phyloP scores from a whole-genome alignment of 2,888 invertebrate genomes.

The Harpalus rubripes region DNA sequence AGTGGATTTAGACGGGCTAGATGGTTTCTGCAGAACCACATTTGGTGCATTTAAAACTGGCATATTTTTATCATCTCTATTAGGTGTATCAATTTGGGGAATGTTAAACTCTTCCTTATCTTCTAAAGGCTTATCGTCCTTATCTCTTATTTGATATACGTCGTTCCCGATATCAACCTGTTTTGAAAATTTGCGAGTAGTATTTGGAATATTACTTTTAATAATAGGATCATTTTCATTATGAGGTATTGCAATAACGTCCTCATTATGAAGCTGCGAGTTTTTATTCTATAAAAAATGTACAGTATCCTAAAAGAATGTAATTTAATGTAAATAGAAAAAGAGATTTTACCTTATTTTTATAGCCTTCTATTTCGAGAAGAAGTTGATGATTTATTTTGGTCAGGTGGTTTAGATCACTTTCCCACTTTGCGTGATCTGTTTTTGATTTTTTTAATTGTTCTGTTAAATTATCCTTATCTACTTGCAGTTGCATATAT shows the following conservation, averaged over 20 bases:
- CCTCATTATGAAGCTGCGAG: slow-evolving; percentile 13
- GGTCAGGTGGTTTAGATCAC: slow-evolving; percentile 72
- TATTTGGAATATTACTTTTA: slow-evolving; percentile 18
- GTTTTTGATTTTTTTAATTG: slow-evolving; percentile 72
- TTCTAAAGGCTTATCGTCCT: slow-evolving; percentile 54
- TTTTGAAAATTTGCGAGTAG: slow-evolving; percentile 67
- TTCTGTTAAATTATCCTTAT: slow-evolving; percentile 74
- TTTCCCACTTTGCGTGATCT: slow-evolving; percentile 72
- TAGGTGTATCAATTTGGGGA: slow-evolving; percentile 65
- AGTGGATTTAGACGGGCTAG: slow-evolving; percentile 61
- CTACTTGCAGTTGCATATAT: slow-evolving; percentile 74
- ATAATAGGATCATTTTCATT: slow-evolving; percentile 23
- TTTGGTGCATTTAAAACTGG: slow-evolving; percentile 42
- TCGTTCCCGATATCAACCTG: slow-evolving; percentile 66
- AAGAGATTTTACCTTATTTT: slow-evolving; percentile 55
- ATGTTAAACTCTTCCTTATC: slow-evolving; percentile 63
- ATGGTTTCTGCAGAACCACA: slow-evolving; percentile 58
- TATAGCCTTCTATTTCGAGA: slow-evolving; percentile 70
- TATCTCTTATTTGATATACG: slow-evolving; percentile 68
- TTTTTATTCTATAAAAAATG: slow-evolving; percentile 52
- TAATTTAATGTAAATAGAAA: slow-evolving; percentile 31
- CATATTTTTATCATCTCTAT: slow-evolving; percentile 40
- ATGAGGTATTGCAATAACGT: slow-evolving; percentile 34
- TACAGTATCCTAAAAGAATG: slow-evolving; percentile 46
- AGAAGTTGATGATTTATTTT: slow-evolving; percentile 73